Evolutionary conservation across 1,140 invertebrate species (phyloP), one percentile per base, ranked within the genome.

Genomic region (Trichonephila clavata): DNA sequence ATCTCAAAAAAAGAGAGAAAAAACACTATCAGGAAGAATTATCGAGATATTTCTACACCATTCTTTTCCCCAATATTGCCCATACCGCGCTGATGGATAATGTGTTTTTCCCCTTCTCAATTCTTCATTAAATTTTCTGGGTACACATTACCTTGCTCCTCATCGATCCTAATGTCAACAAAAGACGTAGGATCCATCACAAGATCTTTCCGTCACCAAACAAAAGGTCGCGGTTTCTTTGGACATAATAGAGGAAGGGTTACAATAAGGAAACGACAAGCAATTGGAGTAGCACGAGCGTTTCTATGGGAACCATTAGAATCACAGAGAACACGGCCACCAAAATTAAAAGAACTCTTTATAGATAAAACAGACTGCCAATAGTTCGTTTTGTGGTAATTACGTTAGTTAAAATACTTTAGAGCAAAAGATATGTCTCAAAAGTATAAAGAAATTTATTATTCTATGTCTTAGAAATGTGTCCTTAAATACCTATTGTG

Each of bases 81-180:
- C 50, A 50, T 50, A 50, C 50, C 50, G 1, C 50, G 10, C 24
- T 18, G 43, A 59, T 24, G 81, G 4, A n/a, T 57, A 59, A 84
- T 84, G 21, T 57, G 81, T 59, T 59, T 84, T 84, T 59, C n/a
- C n/a, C n/a, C n/a, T 32, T 20, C 43, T 43, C 81, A 84, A 57
- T 57, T 84, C 57, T 57, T 84, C 81, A 84, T 84, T 84, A 84
- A 84, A 84, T 84, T 84, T 84, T 57, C 21, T 84, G 21, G 43
- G 21, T 14, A 84, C 81, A 50, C 43, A 59, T 18, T 59, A 59
- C 81, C 21, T 84, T 18, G 57, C 57, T n/a, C 50, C 13, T 57
- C 57, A 84, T 84, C 57, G 81, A 84, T 84, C 27, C 81, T 24
- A 10, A 24, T 57, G 27, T 84, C 81, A 84, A 84, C 81, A 84